These are phyloP conservation scores for Drosophila auraria DNA, from an alignment of 1,140 invertebrate species.

Conservation along the genomic window DNA sequence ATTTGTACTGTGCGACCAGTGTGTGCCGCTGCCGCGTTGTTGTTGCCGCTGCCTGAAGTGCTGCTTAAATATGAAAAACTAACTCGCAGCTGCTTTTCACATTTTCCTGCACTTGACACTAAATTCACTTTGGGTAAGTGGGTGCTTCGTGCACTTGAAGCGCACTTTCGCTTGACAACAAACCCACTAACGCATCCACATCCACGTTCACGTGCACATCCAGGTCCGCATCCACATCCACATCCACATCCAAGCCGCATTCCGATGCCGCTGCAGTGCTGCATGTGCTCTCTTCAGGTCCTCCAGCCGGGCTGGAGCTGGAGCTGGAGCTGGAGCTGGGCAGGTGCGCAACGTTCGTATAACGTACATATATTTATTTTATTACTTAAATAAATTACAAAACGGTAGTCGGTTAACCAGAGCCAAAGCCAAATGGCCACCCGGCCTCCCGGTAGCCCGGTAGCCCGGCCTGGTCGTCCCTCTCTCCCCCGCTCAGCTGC, in stretches of 20 bases:
- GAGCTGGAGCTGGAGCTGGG: slow-evolving; percentile 5
- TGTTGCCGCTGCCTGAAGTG: slow-evolving; percentile 57
- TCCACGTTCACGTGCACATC: background rate
- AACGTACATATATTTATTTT: slow-evolving; percentile 77
- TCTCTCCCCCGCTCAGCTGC: slow-evolving; percentile 24
- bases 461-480: slow-evolving; percentile 2
- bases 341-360: slow-evolving; percentile 46
- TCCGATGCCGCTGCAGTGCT: background rate
- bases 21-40: slow-evolving; percentile 27
- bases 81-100: slow-evolving; percentile 79
- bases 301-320: slow-evolving; percentile 7
- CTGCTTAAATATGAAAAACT: slow-evolving; percentile 84
- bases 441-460: slow-evolving; percentile 14
- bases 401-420: slow-evolving; percentile 80
- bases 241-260: slow-evolving; percentile 8
- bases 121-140: slow-evolving; percentile 83
- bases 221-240: background rate
- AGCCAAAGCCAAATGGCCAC: slow-evolving; percentile 74
- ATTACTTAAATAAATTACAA: slow-evolving; percentile 84
- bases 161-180: slow-evolving; percentile 73
- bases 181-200: slow-evolving; percentile 39
- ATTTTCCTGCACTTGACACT: slow-evolving; percentile 83
- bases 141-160: slow-evolving; percentile 77
- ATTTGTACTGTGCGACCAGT: slow-evolving; percentile 33
- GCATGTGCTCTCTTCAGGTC: slow-evolving; percentile 31